Percentiles rank a stretch among this genome's conserved stretches.
phyloP scores from a whole-genome alignment of 2,888 invertebrate species.

The Drosophila rubida region DNA sequence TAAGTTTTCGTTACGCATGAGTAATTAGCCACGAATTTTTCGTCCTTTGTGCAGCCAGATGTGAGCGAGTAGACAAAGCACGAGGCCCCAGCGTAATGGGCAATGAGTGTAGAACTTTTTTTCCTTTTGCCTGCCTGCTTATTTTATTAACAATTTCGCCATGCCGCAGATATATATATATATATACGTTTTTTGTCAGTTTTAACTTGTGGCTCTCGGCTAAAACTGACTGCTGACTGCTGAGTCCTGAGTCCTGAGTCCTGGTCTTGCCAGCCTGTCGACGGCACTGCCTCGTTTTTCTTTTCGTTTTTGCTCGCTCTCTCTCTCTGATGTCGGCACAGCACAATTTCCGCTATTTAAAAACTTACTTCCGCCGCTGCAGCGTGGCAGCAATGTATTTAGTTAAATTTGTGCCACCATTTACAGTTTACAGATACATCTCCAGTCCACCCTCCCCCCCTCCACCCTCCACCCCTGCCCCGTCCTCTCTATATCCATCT shows the following conservation, averaged over 20 bases:
- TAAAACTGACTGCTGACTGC: constrained; percentile 12
- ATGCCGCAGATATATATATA: not conserved
- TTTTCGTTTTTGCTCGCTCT: not conserved
- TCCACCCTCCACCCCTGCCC: not conserved
- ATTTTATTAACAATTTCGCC: constrained; percentile 71
- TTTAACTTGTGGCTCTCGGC: constrained; percentile 13
- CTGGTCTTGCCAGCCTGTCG: constrained; percentile 35
- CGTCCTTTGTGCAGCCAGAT: constrained; percentile 38
- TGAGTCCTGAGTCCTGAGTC: constrained; percentile 5
- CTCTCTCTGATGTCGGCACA: constrained; percentile 72
- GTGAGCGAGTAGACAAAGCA: constrained; percentile 1
- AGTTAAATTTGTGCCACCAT: constrained; percentile 59
- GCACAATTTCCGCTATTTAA: constrained; percentile 79
- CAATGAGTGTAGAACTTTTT: not conserved
- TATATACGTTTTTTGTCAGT: constrained; percentile 6
- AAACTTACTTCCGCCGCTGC: constrained; percentile 68
- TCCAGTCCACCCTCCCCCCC: not conserved
- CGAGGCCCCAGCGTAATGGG: not conserved
- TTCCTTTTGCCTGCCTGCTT: constrained; percentile 23
- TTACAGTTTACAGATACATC: constrained; percentile 22
- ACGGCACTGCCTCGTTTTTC: constrained; percentile 60
- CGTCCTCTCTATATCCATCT: not conserved
- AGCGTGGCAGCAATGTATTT: constrained; percentile 29
- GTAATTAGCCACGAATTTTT: constrained; percentile 65
- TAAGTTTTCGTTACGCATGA: constrained; percentile 76